phyloP scores from a whole-genome alignment of 1,140 invertebrate genomes.

The Drosophila navojoa region DNA sequence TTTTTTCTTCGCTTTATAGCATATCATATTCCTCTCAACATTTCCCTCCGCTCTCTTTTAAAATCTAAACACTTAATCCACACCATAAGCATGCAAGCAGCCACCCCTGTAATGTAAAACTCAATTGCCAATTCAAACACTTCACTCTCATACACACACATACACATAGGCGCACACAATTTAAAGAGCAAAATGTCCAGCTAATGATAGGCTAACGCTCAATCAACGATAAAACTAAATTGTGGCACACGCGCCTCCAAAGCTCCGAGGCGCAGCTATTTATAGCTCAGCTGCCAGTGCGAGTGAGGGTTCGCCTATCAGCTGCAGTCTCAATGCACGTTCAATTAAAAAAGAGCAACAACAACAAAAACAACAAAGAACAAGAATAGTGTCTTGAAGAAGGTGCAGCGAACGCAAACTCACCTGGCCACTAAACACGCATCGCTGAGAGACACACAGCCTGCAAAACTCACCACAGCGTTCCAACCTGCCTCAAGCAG shows the following conservation, averaged over 20 bases:
- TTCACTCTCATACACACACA: constrained; percentile 3
- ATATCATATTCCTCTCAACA: constrained; percentile 39
- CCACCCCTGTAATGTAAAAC: constrained; percentile 41
- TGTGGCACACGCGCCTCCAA: constrained; percentile 72
- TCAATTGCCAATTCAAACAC: constrained; percentile 17
- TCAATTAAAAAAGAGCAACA: constrained; percentile 58
- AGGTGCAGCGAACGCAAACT: constrained; percentile 66
- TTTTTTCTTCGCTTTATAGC: constrained; percentile 13
- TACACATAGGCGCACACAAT: constrained; percentile 21
- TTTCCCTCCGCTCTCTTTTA: constrained; percentile 3
- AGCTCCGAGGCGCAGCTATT: constrained; percentile 54
- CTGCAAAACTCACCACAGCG: constrained; percentile 48
- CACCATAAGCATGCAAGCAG: constrained; percentile 38
- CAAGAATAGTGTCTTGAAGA: constrained; percentile 30
- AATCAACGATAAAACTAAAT: constrained; percentile 81
- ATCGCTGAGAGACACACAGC: constrained; percentile 9
- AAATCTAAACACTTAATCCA: constrained; percentile 46
- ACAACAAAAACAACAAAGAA: constrained; percentile 46
- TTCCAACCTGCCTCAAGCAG: constrained; percentile 67
- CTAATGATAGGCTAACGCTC: constrained; percentile 81
- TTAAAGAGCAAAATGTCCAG: constrained; percentile 59
- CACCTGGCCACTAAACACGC: constrained; percentile 54
- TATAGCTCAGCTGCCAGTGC: constrained; percentile 48
- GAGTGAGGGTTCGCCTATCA: constrained; percentile 41
- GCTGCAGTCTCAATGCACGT: constrained; percentile 45